Conservation (phyloP, 1,140 invertebrate genomes). For the Pararge aegeria region DNA sequence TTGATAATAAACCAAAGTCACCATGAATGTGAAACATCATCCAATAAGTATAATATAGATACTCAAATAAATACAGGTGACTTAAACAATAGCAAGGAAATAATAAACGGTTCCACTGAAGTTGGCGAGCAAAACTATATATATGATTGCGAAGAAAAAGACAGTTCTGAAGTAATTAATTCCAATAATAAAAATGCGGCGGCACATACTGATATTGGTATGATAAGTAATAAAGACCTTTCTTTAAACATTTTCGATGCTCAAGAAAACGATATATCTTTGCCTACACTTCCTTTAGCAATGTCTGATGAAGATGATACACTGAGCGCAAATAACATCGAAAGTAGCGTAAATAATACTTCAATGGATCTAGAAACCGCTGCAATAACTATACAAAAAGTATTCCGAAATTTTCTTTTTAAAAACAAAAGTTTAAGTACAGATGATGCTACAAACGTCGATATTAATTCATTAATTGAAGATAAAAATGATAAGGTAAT, state of each 20-base stretch:
- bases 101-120: background rate
- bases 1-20: background rate
- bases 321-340: constrained; percentile 5
- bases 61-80: no score
- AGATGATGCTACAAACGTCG: constrained; percentile 54
- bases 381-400: constrained; percentile 72
- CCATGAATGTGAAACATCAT: background rate
- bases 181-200: no score
- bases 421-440: constrained; percentile 65
- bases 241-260: background rate
- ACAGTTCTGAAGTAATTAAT: no score
- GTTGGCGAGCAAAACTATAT: background rate
- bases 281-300: background rate
- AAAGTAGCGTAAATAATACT: constrained; percentile 26
- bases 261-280: background rate
- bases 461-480: constrained; percentile 48
- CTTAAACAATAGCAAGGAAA: no score
- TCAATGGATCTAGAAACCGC: constrained; percentile 71
- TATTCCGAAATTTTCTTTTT: constrained; percentile 68
- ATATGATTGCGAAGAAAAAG: no score
- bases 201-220: no score
- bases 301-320: background rate
- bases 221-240: background rate
- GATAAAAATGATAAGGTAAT: constrained; percentile 49
- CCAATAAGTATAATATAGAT: no score